Evolutionary conservation across 2,797 vertebrate genomes (phyloP), one percentile per base, ranked within the genome.

Genomic region (Sebastes kiyomatsui): DNA sequence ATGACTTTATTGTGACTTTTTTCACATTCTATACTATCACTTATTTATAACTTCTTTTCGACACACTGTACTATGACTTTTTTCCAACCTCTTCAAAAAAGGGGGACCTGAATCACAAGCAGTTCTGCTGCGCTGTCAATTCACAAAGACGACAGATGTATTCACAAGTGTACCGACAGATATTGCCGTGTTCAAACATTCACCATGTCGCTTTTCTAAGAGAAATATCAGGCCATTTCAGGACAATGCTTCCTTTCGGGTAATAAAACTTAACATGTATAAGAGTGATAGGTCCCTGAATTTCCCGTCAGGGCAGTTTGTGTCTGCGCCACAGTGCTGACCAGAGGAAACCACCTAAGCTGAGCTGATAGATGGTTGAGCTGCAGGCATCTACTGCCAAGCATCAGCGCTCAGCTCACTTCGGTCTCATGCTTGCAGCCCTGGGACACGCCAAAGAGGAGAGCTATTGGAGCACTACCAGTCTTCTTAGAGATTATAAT

Each of bases 401-500:
- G 90, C 83, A 81, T 86, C 81, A 75, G 71, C 7, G 74, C 83
- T 88, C 86, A 72, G 79, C 84, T 89, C 80, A 77, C 81, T 83
- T 56, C 42, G 84, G 75, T 74, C 72, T 84, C 82, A 76, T 42
- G 67, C 62, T 77, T 49, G 66, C 84, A 84, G 87, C 92, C 72
- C 77, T 72, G 85, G 87, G 91, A 90, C 67, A 90, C 30, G 81
- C 75, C 90, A 74, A 83, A 81, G 66, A 85, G 67, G 79, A 83
- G 79, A 86, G 84, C 87, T 86, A 80, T 83, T 87, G 87, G 86
- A 90, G 90, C 80, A 46, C 75, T 83, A 84, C 91, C 83, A 77
- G 88, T 80, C 69, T 82, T 91, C 77, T 88, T 80, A 64, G 83
- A 92, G 88, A 92, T 93, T 91, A 88, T 89, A 91, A 94, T 88